These are phyloP conservation scores for Semaprochilodus insignis DNA, from an alignment of 2,797 vertebrate species.

Conservation along the genomic window DNA sequence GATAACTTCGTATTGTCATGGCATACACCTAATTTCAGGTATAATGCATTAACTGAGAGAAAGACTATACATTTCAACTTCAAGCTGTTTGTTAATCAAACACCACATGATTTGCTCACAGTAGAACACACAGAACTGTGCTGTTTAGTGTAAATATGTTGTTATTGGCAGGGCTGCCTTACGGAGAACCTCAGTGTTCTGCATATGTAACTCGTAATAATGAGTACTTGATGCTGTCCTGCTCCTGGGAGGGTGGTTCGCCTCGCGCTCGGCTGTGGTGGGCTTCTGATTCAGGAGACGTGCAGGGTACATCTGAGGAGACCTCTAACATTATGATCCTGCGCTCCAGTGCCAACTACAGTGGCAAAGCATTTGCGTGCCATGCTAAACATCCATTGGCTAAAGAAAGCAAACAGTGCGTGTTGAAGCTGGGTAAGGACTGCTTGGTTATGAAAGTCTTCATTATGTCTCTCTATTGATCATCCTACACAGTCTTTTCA, in stretches of 20 bases:
- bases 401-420: constrained; percentile 72
- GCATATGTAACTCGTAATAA: constrained; percentile 78
- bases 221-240: constrained; percentile 85
- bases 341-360: constrained; percentile 70
- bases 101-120: not conserved
- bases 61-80: too few species aligned
- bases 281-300: constrained; percentile 70
- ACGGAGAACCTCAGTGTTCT: constrained; percentile 76
- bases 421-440: constrained; percentile 81
- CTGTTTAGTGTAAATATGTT: not conserved
- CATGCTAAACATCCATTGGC: constrained; percentile 82
- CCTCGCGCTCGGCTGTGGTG: constrained; percentile 83
- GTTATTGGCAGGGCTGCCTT: constrained; percentile 78
- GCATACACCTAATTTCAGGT: not conserved
- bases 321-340: constrained; percentile 80
- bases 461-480: too few species aligned
- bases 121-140: not conserved
- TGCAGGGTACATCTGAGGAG: constrained; percentile 70
- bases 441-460: too few species aligned
- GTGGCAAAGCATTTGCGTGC: constrained; percentile 83
- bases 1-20: not conserved
- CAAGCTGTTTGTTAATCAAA: too few species aligned
- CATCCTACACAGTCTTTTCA: not conserved
- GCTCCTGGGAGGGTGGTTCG: constrained; percentile 85
- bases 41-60: not conserved